These are phyloP conservation scores for Aratinga solstitialis DNA, from an alignment of 2,797 vertebrate genomes.

Conservation along the genomic window DNA sequence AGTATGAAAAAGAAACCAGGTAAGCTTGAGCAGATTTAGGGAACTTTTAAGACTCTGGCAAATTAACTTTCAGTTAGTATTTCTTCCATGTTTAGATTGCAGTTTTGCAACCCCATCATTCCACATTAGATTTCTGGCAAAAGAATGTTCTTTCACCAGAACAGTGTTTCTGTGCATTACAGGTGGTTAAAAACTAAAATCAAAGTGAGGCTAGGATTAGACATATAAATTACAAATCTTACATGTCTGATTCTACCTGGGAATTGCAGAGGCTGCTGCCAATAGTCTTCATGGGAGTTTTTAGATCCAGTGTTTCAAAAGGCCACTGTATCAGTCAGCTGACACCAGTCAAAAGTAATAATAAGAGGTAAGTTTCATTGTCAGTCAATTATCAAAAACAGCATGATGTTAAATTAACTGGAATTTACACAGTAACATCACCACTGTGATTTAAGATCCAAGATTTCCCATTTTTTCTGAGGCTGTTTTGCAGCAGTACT, in stretches of 20 bases:
- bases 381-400: background rate
- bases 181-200: background rate
- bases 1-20: background rate
- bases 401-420: background rate
- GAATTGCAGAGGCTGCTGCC: background rate
- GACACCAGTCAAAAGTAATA: background rate
- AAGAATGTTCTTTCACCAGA: background rate
- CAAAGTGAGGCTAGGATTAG: background rate
- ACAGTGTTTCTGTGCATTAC: background rate
- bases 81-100: background rate
- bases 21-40: background rate
- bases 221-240: background rate
- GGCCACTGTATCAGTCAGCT: background rate
- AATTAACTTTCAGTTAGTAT: background rate
- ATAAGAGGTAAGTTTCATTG: background rate
- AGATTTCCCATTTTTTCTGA: background rate
- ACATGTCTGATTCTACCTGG: background rate
- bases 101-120: background rate
- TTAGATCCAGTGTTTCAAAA: background rate
- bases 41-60: background rate
- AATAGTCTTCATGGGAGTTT: background rate
- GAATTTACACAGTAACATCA: background rate
- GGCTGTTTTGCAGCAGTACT: background rate
- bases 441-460: background rate
- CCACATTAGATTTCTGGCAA: background rate